Evolutionary conservation across 2,113 vertebrate species (phyloP).

Genomic region (Tricholaema leucomelas): DNA sequence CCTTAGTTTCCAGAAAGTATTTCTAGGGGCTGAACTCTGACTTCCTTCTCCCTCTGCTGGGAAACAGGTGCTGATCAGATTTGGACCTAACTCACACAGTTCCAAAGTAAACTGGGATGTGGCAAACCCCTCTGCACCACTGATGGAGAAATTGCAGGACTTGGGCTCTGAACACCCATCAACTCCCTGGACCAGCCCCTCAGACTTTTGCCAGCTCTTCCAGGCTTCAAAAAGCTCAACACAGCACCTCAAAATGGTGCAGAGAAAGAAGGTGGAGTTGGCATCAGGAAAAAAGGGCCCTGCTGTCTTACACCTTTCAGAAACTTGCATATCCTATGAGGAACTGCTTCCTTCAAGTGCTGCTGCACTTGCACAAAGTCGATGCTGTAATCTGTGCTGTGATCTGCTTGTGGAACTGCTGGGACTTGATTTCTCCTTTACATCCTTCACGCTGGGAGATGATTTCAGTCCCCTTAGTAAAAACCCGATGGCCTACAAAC

Average conservation of each 20-base stretch:
- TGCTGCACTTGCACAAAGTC: not conserved
- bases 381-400: not conserved
- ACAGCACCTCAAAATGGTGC: not conserved
- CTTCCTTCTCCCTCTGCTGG: not conserved
- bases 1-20: not conserved
- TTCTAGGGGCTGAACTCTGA: not conserved
- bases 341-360: accelerated
- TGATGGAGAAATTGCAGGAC: not conserved
- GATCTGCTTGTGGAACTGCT: not conserved
- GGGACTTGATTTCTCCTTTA: not conserved
- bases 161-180: accelerated
- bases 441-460: not conserved
- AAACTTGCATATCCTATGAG: accelerated
- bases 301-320: not conserved
- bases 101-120: not conserved
- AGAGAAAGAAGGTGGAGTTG: not conserved
- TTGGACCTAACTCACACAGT: not conserved
- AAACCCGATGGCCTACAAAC: not conserved
- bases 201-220: not conserved
- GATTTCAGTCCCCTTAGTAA: not conserved
- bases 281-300: not conserved
- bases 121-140: not conserved
- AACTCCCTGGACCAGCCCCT: not conserved
- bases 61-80: not conserved
- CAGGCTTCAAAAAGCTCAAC: not conserved